A percentile compares a stretch with the other conserved stretches of the same genome.
Evolutionary conservation across 2,113 vertebrate species (phyloP).

Genomic region (Setophaga kirtlandii): DNA sequence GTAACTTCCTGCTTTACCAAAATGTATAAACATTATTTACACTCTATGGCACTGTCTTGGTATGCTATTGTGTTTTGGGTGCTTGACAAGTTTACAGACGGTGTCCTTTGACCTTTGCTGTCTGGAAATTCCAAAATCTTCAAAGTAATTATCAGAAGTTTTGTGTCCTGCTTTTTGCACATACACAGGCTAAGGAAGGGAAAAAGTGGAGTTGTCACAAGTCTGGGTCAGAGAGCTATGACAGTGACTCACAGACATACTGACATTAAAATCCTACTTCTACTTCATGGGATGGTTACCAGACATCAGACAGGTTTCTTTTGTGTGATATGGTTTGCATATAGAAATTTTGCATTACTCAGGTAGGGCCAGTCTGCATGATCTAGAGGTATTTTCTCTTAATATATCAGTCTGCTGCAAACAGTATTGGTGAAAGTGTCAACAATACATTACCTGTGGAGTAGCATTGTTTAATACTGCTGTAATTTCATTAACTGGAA

Average conservation of each 20-base stretch:
- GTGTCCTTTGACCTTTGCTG: neutral
- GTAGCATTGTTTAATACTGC: neutral
- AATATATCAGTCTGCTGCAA: neutral
- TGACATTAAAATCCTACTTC: neutral
- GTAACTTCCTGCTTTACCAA: neutral
- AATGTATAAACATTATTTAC: neutral
- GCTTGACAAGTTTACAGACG: neutral
- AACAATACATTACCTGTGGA: neutral
- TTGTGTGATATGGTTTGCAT: neutral
- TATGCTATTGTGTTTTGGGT: neutral
- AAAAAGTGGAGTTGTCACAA: neutral
- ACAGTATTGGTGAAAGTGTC: neutral
- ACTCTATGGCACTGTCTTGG: neutral
- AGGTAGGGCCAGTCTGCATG: neutral
- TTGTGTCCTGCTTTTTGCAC: rapidly evolving
- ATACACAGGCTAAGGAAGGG: neutral
- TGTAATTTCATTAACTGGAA: neutral
- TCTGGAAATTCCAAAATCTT: neutral
- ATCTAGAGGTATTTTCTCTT: neutral
- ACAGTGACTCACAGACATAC: neutral
- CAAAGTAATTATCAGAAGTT: neutral
- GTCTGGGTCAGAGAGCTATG: neutral
- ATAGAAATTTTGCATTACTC: neutral
- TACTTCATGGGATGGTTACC: neutral
- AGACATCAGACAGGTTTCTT: neutral